Base-by-base conservation (phyloP, 2,113 vertebrate genomes). In the human (Homo sapiens) region DNA sequence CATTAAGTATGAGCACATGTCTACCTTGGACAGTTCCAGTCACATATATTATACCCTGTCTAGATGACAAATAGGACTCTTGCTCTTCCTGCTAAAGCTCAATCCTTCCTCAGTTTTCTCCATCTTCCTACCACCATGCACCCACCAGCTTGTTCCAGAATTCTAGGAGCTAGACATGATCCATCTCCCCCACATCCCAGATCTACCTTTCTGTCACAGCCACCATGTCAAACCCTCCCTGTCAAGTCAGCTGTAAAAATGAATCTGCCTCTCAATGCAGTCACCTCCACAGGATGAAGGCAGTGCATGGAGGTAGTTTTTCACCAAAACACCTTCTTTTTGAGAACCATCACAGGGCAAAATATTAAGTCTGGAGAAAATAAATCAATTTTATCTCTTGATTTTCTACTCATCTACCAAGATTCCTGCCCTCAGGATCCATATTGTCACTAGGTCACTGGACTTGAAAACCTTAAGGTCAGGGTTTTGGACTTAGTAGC, bases 21-120 rank as follows among this genome's bases (percentile, higher is more conserved):
- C 32, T 20, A 16, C 1, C 2, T 8, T 38, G 45, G 35, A 52
- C 20, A 72, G 68, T 38, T 27, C 2, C 13, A 8, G 35, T 3
- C 20, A 45, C 8, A 8, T 0, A 0, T 1, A 45, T 17, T 2
- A 66, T 8, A 2, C 43, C 30, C 38, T 30, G 22, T 55, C 61
- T 23, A 80, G 40, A 23, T 0, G 7, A 43, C 18, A 30, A 16
- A 17, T 0, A 64, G 20, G 68, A 68, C 20, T 12, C 25, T 2
- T 30, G 17, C 10, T 91, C 73, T 81, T 64, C 48, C 82, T n/a
- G 17, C 8, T 2, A 25, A 78, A 18, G 38, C 10, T n/a, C 38
- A 12, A 8, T 22, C 22, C 35, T 59, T 45, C 32, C 59, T 79
- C 27, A 8, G 11, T 80, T 52, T 79, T 12, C 23, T 48, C 78